Evolutionary conservation across 2,113 vertebrate species (phyloP).

Genomic region (Otus sunia): DNA sequence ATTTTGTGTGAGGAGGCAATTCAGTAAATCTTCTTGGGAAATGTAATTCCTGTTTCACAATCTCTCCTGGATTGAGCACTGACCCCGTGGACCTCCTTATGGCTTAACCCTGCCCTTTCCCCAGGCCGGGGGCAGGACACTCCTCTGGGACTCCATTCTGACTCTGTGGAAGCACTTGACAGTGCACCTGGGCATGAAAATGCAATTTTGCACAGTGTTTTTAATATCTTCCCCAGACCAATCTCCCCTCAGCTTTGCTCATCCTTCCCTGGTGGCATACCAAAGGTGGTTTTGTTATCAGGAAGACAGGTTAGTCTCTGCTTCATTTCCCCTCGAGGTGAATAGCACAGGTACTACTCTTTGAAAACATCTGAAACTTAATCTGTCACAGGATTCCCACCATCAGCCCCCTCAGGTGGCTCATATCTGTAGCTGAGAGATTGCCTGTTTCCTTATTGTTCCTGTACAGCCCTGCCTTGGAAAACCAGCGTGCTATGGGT

Average conservation of each 20-base stretch:
- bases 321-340: neutral
- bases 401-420: neutral
- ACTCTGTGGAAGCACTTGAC: neutral
- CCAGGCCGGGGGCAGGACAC: neutral
- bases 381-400: neutral
- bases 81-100: neutral
- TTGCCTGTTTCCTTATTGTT: conserved; percentile 5
- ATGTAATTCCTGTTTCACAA: neutral
- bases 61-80: neutral
- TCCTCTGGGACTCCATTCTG: neutral
- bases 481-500: neutral
- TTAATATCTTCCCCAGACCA: neutral
- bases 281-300: neutral
- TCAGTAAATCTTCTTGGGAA: neutral
- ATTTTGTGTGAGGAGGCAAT: neutral
- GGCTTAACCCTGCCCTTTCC: neutral
- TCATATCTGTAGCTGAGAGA: neutral
- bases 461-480: neutral
- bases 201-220: neutral
- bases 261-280: neutral
- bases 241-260: neutral
- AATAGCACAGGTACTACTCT: neutral
- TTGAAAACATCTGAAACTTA: conserved; percentile 13
- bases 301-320: neutral
- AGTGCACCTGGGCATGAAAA: neutral